Conservation (phyloP, 2,888 invertebrate species). For the Lithophane leautieri region DNA sequence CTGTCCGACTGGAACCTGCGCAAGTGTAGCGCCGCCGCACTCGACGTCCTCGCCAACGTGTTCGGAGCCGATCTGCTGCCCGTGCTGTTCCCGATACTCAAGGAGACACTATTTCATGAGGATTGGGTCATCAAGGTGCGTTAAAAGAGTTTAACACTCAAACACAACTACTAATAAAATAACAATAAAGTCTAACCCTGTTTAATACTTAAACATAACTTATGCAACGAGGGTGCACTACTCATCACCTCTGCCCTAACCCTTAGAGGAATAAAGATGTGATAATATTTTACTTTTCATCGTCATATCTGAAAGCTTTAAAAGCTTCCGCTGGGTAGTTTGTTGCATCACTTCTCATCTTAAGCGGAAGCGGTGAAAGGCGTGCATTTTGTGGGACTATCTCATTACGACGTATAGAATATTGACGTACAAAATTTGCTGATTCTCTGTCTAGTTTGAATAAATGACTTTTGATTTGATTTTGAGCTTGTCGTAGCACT, state of each 20-base stretch:
- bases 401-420: no score
- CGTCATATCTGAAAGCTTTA: not conserved
- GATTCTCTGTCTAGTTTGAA: no score
- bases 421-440: no score
- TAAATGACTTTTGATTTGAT: not conserved
- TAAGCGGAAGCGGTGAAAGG: no score
- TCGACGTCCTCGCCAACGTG: constrained; percentile 99
- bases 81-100: constrained; percentile 98
- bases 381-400: no score
- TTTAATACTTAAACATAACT: not conserved
- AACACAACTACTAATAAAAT: not conserved
- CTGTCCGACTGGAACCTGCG: constrained; percentile 99
- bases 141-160: not conserved
- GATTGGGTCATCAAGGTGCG: constrained; percentile 98
- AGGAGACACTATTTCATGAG: constrained; percentile 98
- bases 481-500: not conserved
- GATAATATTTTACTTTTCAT: not conserved
- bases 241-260: no score
- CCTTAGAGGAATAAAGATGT: no score
- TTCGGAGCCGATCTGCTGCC: constrained; percentile 98
- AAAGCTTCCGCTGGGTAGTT: not conserved
- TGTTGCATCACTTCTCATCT: no score
- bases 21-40: constrained; percentile 99
- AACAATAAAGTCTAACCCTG: not conserved
- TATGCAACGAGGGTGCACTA: not conserved